Evolutionary conservation across 2,113 vertebrate species (phyloP), one percentile per base, ranked within the genome.

Genomic region (Colossoma macropomum): DNA sequence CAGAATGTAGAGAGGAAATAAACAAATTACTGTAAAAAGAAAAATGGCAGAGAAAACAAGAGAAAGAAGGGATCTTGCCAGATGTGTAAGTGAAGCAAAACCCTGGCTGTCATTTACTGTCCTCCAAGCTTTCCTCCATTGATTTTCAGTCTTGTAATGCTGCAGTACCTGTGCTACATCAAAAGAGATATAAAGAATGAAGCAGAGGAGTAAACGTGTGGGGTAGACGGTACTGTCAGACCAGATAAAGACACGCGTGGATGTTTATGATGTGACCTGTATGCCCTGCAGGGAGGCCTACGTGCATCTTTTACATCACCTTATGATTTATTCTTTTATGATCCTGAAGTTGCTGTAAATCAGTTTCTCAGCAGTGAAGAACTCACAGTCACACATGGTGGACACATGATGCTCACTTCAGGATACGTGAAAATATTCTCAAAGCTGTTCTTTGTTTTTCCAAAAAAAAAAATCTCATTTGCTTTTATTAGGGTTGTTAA

Each of bases 161-260:
- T 68, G 38, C 41, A 21, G 63, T 16, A 75, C 30, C 30, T 41
- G 19, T 75, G 30, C 30, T 75, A 75, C 32, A 70, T 70, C 23
- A 38, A 50, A n/a, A 48, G n/a, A 60, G 50, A 59, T 32, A 25
- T 13, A 74, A 63, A n/a, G 8, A 25, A 63, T 21, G 71, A 48
- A 32, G 34, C 27, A 38, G 16, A 23, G 32, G 66, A 70, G 54
- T 50, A 50, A 77, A 72, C 0, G 25, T 77, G 23, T 85, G 54
- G 59, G 54, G 76, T 27, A 65, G 68, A 83, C 48, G 32, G 32
- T 6, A 16, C 28, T 82, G 80, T 82, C 80, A 82, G n/a, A 69
- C 34, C 7, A 69, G 52, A 77, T 62, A 85, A 72, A 77, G 63
- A 72, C 23, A 62, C 9, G n/a, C 19, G 1, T 17, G 50, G 34